These are phyloP conservation scores for Microctenopoma stevenorrisi DNA, from an alignment of 2,797 vertebrate genomes.

Conservation along the genomic window DNA sequence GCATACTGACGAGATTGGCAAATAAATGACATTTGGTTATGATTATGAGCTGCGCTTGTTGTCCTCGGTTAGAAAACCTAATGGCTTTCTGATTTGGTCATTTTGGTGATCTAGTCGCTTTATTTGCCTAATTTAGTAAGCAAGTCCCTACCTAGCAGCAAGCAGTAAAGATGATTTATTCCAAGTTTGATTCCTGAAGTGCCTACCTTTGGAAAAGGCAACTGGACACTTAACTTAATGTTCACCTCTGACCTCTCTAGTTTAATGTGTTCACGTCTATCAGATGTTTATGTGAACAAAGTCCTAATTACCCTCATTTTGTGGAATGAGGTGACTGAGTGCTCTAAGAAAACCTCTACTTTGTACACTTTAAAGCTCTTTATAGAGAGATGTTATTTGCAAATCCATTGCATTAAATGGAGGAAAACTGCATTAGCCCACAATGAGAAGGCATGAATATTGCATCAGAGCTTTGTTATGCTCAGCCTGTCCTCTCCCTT, in stretches of 20 bases:
- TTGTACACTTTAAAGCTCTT: slow-evolving; percentile 57
- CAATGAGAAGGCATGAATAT: slow-evolving; percentile 89
- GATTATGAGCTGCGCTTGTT: background rate
- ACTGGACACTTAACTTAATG: slow-evolving; percentile 28
- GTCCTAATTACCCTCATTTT: slow-evolving; percentile 49
- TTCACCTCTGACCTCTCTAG: slow-evolving; percentile 31
- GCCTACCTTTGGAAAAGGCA: slow-evolving; percentile 22
- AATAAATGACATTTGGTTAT: slow-evolving; percentile 12
- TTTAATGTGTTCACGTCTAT: slow-evolving; percentile 51
- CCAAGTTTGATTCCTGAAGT: slow-evolving; percentile 21
- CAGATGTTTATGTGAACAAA: slow-evolving; percentile 53
- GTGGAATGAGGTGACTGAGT: slow-evolving; percentile 54
- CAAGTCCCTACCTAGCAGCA: slow-evolving; percentile 28
- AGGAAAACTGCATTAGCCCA: slow-evolving; percentile 80
- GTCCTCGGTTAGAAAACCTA: slow-evolving; percentile 19
- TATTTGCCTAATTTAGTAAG: slow-evolving; percentile 8
- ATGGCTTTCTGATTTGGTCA: slow-evolving; percentile 24
- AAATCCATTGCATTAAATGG: slow-evolving; percentile 74
- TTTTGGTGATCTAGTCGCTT: slow-evolving; percentile 20
- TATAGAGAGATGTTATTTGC: slow-evolving; percentile 65
- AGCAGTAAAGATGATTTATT: slow-evolving; percentile 20
- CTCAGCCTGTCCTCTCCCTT: slow-evolving; percentile 86
- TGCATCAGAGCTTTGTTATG: slow-evolving; percentile 89
- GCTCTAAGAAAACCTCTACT: slow-evolving; percentile 43
- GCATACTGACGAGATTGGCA: background rate